These are phyloP conservation scores for Conistra vaccinii DNA, from an alignment of 2,888 invertebrate genomes.

Conservation along the genomic window DNA sequence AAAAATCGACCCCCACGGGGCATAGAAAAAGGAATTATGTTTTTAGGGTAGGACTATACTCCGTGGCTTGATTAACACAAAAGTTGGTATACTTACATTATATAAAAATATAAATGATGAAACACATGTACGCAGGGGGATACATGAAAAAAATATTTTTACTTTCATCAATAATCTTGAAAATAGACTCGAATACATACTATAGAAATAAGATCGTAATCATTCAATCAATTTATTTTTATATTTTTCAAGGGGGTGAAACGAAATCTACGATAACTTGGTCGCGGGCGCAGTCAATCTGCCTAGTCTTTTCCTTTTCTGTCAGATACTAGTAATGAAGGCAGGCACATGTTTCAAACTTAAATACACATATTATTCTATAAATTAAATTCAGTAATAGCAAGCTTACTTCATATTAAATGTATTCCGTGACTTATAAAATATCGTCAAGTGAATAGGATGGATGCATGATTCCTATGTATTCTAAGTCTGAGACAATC, in stretches of 20 bases:
- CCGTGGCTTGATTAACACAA: neutral
- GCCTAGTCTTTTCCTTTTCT: neutral
- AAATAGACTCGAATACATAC: neutral
- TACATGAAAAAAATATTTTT: neutral
- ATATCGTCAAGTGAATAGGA: conserved; percentile 19
- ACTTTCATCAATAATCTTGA: neutral
- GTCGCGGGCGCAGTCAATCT: neutral
- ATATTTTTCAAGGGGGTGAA: too few relatives aligned
- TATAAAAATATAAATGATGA: neutral
- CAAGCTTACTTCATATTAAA: conserved; percentile 14
- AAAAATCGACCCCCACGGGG: neutral
- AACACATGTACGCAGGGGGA: too few relatives aligned
- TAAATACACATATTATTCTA: conserved; percentile 32
- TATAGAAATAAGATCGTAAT: neutral
- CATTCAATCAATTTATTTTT: too few relatives aligned
- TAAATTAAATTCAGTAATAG: conserved; percentile 29
- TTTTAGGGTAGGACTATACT: neutral
- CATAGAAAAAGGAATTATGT: neutral
- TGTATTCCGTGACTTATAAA: conserved; percentile 17
- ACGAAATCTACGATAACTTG: neutral
- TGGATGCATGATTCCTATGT: neutral
- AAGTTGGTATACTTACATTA: neutral
- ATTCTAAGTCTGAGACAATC: conserved; percentile 9
- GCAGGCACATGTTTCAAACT: conserved; percentile 13
- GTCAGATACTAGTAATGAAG: conserved; percentile 4